phyloP scores from a whole-genome alignment of 92 coral and sea anemone species.

The Metridium senile region DNA sequence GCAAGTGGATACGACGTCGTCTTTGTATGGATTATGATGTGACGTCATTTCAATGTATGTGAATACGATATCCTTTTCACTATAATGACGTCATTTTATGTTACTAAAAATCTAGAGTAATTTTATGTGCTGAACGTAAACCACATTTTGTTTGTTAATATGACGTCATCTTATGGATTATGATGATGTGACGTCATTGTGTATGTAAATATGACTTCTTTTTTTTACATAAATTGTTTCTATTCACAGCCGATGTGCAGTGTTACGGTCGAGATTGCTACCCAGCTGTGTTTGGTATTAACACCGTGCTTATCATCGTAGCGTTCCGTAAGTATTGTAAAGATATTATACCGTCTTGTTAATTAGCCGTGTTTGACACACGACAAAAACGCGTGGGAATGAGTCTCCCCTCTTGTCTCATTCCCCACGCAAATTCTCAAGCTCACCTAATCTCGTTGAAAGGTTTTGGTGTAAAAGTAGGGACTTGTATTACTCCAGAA shows the following conservation, averaged over 20 bases:
- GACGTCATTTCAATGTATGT: neutral
- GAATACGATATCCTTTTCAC: neutral
- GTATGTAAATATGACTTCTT: neutral
- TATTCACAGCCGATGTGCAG: constrained; percentile 65
- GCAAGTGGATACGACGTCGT: neutral
- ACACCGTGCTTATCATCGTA: constrained; percentile 64
- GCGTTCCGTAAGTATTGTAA: constrained; percentile 66
- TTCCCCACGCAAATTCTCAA: neutral
- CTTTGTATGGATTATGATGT: neutral
- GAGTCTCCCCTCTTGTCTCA: no score
- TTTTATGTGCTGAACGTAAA: no score
- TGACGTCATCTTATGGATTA: neutral
- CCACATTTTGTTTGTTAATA: neutral
- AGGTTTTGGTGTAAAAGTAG: no score
- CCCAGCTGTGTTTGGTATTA: constrained; percentile 83
- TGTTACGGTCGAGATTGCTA: constrained; percentile 87
- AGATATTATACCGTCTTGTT: no score
- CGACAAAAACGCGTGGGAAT: no score
- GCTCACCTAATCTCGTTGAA: no score
- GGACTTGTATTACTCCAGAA: no score
- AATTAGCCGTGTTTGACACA: no score
- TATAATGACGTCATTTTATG: constrained; percentile 3
- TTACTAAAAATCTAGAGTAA: no score
- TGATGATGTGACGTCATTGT: neutral
- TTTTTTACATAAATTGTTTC: neutral